A percentile compares a stretch with the other conserved stretches of the same genome.
Evolutionary conservation across 2,113 vertebrate species (phyloP).

Genomic region (Alligator mississippiensis): DNA sequence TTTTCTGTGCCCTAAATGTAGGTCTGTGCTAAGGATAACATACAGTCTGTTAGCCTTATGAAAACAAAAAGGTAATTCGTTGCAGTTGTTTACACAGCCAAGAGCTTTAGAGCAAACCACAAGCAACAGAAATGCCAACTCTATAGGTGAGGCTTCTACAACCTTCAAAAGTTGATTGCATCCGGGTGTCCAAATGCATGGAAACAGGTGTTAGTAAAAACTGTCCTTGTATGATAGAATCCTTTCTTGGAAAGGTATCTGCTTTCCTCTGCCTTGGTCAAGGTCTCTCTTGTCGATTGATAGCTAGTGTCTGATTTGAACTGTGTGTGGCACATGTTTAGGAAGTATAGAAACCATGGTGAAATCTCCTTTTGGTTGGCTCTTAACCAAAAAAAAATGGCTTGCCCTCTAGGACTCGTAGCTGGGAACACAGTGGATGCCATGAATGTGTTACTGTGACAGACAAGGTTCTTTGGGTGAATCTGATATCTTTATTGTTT

Average conservation of each 20-base stretch:
- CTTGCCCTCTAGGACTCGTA: background rate
- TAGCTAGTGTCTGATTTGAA: background rate
- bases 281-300: background rate
- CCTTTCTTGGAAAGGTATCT: background rate
- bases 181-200: background rate
- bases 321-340: background rate
- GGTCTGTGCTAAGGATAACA: slow-evolving; percentile 62
- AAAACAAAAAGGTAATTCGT: slow-evolving; percentile 69
- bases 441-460: rapidly evolving
- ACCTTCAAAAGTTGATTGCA: background rate
- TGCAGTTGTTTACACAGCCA: slow-evolving; percentile 63
- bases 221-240: background rate
- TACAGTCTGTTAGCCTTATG: slow-evolving; percentile 65
- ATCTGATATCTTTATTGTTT: no score
- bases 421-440: background rate
- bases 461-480: no score
- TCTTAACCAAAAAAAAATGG: background rate
- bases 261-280: background rate
- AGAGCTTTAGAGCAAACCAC: slow-evolving; percentile 34
- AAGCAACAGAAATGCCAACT: slow-evolving; percentile 31
- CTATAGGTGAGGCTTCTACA: background rate
- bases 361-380: background rate
- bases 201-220: slow-evolving; percentile 29
- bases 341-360: background rate
- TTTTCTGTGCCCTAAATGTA: slow-evolving; percentile 61